These are phyloP conservation scores for Matsumyia berberina DNA, from an alignment of 2,888 invertebrate genomes.

Conservation along the genomic window DNA sequence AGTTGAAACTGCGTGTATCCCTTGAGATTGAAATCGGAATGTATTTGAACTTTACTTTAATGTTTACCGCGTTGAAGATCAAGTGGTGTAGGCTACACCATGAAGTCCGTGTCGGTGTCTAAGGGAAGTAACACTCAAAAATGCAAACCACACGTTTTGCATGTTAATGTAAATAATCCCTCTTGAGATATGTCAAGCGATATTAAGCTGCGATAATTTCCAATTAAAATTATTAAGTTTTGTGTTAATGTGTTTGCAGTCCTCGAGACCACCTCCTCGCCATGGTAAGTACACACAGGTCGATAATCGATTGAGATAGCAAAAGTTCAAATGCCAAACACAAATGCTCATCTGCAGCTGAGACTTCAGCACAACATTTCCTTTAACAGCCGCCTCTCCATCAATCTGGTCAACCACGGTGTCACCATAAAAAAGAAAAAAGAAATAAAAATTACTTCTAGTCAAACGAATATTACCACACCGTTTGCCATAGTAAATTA, in stretches of 20 bases:
- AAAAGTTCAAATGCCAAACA: slow-evolving; percentile 65
- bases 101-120: slow-evolving; percentile 1
- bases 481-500: slow-evolving; percentile 51
- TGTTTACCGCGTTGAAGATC: neutral
- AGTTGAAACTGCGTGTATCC: slow-evolving; percentile 28
- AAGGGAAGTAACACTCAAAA: slow-evolving; percentile 27
- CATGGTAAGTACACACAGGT: slow-evolving; percentile 3
- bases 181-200: slow-evolving; percentile 14
- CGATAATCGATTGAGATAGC: slow-evolving; percentile 44
- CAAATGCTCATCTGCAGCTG: slow-evolving; percentile 40
- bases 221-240: slow-evolving; percentile 56
- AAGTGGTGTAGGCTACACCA: slow-evolving; percentile 17
- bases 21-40: slow-evolving; percentile 67
- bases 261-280: slow-evolving; percentile 7
- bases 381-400: slow-evolving; percentile 39
- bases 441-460: neutral
- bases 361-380: slow-evolving; percentile 17
- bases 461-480: slow-evolving; percentile 29
- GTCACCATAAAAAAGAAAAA: slow-evolving; percentile 18
- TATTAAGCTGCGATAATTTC: slow-evolving; percentile 49
- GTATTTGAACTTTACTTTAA: slow-evolving; percentile 52
- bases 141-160: slow-evolving; percentile 25
- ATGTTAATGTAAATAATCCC: slow-evolving; percentile 34
- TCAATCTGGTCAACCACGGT: slow-evolving; percentile 24
- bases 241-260: slow-evolving; percentile 37